Base-by-base conservation (phyloP, 2,113 vertebrate genomes). In the Ellobius talpinus region DNA sequence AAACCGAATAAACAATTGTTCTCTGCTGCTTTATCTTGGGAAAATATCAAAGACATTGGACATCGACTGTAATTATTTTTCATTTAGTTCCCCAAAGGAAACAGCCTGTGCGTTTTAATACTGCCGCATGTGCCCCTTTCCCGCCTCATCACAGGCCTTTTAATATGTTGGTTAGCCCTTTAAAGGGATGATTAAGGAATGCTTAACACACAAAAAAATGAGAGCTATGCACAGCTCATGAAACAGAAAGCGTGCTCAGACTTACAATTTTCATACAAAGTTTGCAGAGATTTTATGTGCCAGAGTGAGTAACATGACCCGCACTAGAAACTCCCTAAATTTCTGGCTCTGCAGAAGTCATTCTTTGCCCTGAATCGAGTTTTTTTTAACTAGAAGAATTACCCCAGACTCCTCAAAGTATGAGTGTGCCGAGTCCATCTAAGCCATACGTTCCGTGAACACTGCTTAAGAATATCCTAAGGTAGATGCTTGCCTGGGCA, bases 281-380 rank as follows among this genome's bases (percentile, higher is more conserved):
- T 98, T 98, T 97, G 98, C 97, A 98, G 95, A 97, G 97, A 97
- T 98, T 99, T 99, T 98, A 98, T 98, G 97, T 98, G 98, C 98
- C 98, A 98, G 98, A 98, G 98, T 98, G 97, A 98, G 99, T 99
- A 99, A 99, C 97, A 97, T 97, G 98, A 99, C 98, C 98, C 98
- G 98, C 98, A 97, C 98, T 98, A 98, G 98, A 98, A 99, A 98
- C 98, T 99, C 98, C 98, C 98, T 98, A 97, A 97, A 97, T 98
- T 98, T 98, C 98, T 98, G 98, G 96, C 98, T 98, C 98, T 98
- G 98, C 98, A 98, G 98, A 98, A 99, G 98, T 98, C 85, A 98
- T 98, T 98, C 98, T 97, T 96, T 98, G 96, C 96, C 96, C 89
- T 33, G 16, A 97, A 97, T 97, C 96, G 95, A 98, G 97, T 98